phyloP scores from a whole-genome alignment of 2,888 invertebrate species.

The Standfussiana lucernea region DNA sequence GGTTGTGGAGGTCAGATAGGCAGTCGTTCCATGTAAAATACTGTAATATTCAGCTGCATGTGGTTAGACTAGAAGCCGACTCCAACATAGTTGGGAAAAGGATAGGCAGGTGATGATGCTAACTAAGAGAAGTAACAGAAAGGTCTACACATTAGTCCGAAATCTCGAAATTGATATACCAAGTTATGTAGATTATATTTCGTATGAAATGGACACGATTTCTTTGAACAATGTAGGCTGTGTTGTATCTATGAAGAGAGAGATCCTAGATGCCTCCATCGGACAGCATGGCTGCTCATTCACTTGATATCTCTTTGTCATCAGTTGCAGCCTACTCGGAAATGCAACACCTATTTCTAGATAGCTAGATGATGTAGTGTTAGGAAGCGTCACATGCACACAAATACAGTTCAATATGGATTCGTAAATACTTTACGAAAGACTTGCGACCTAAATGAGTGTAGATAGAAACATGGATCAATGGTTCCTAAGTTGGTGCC shows the following conservation, averaged over 20 bases:
- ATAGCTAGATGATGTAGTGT: background rate
- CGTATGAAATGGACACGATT: background rate
- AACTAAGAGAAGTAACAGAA: background rate
- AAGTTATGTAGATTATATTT: background rate
- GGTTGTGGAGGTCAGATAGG: too few relatives aligned
- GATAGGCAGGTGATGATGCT: too few relatives aligned
- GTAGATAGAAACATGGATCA: background rate
- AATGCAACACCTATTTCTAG: background rate
- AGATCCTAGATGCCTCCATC: background rate
- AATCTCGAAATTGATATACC: background rate
- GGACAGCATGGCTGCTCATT: slow-evolving; percentile 7
- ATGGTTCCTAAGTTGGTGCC: background rate
- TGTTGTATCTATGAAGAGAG: background rate
- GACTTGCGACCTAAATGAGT: background rate
- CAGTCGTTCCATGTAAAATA: too few relatives aligned
- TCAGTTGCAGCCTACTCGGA: background rate
- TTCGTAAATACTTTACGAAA: background rate
- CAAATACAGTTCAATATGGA: background rate
- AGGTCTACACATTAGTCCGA: background rate
- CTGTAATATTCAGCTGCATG: too few relatives aligned
- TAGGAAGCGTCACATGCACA: slow-evolving; percentile 6
- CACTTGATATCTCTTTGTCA: slow-evolving; percentile 30
- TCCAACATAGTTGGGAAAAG: too few relatives aligned
- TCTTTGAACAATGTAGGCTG: background rate
- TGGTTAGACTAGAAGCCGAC: too few relatives aligned